phyloP scores from a whole-genome alignment of 2,113 vertebrate genomes.

The Rhinolophus ferrumequinum region DNA sequence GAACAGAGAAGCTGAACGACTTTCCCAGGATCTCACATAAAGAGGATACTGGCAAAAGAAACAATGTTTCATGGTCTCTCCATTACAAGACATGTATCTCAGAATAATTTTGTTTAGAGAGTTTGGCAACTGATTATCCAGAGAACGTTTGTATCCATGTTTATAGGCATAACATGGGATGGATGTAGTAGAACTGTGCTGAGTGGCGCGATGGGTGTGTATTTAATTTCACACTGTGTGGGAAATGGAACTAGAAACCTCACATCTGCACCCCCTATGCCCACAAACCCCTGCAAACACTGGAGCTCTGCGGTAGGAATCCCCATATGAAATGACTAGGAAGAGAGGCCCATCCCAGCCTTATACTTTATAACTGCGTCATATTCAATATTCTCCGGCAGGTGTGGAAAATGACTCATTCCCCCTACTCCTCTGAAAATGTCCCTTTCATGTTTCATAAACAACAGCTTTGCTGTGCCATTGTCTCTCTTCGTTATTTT shows the following conservation, averaged over 20 bases:
- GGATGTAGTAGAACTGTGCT: background rate
- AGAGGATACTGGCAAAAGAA: background rate
- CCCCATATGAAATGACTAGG: background rate
- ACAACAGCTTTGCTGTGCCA: slow-evolving; percentile 80
- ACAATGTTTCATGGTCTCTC: background rate
- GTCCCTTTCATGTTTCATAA: slow-evolving; percentile 80
- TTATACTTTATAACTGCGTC: slow-evolving; percentile 44
- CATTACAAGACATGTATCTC: background rate
- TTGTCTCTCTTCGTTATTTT: slow-evolving; percentile 86
- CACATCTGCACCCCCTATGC: fast-evolving
- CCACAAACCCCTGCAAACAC: background rate
- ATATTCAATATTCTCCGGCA: slow-evolving; percentile 67
- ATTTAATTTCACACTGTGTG: background rate
- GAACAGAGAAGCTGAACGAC: background rate
- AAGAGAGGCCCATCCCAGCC: slow-evolving; percentile 21
- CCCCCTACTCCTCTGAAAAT: slow-evolving; percentile 74
- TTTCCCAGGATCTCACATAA: background rate
- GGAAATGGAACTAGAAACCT: background rate
- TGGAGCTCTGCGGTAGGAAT: background rate
- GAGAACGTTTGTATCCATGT: background rate
- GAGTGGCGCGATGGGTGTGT: background rate
- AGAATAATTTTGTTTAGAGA: background rate
- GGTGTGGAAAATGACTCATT: slow-evolving; percentile 74
- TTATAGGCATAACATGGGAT: background rate
- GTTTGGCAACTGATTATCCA: background rate